A percentile compares a stretch with the other conserved stretches of the same genome.
Evolutionary conservation across 2,113 vertebrate species (phyloP).

Genomic region (Scomber japonicus): DNA sequence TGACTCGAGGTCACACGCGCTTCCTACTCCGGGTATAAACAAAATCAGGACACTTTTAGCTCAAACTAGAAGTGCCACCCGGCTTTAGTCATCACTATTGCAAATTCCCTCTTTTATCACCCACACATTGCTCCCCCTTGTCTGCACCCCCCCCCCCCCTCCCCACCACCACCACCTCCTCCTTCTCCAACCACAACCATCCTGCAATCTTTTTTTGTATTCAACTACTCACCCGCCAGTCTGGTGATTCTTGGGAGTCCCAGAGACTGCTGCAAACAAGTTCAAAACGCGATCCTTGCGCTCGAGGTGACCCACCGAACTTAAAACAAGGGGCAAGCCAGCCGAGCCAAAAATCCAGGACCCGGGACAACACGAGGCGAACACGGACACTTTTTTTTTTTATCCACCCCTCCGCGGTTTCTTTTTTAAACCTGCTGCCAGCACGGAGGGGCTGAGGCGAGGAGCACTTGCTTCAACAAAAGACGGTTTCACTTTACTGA

Average conservation of each 20-base stretch:
- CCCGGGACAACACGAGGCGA: constrained; percentile 55
- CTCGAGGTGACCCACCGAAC: constrained; percentile 77
- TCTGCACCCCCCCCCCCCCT: constrained; percentile 41
- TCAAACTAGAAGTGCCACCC: constrained; percentile 35
- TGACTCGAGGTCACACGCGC: constrained; percentile 63
- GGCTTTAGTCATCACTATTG: constrained; percentile 56
- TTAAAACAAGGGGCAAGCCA: constrained; percentile 57
- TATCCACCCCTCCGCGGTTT: not conserved
- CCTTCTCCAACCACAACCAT: constrained; percentile 60
- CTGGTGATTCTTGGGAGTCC: constrained; percentile 84
- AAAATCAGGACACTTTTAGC: constrained; percentile 32
- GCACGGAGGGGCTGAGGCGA: constrained; percentile 67
- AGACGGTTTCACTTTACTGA: constrained; percentile 86
- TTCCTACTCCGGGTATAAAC: constrained; percentile 59
- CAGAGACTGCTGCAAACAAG: constrained; percentile 81
- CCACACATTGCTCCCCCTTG: constrained; percentile 47
- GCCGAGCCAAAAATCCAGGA: constrained; percentile 71
- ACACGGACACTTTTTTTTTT: constrained; percentile 58
- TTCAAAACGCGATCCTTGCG: constrained; percentile 79
- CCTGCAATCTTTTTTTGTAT: constrained; percentile 45
- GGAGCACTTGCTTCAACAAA: constrained; percentile 92
- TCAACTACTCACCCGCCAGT: constrained; percentile 87
- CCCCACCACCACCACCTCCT: constrained; percentile 20
- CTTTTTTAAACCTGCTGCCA: constrained; percentile 64
- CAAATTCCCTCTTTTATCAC: constrained; percentile 61